These are phyloP conservation scores for Zoanthus sansibaricus DNA, from an alignment of 92 coral and sea anemone species.

Conservation along the genomic window DNA sequence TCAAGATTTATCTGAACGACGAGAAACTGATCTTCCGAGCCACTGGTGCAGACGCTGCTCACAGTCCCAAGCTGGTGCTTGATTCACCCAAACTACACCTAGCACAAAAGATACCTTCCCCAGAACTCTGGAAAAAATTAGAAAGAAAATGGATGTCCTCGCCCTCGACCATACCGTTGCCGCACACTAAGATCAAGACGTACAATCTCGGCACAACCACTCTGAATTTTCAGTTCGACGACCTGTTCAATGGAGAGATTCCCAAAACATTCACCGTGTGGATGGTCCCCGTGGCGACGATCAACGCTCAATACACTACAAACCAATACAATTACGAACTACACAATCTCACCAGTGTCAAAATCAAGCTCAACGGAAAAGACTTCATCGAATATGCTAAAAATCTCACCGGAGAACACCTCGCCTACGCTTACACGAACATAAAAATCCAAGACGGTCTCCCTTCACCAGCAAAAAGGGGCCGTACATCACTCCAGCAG, in stretches of 20 bases:
- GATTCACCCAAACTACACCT: background rate
- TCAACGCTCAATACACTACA: slow-evolving; percentile 6
- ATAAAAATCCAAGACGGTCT: background rate
- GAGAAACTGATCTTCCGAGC: slow-evolving; percentile 16
- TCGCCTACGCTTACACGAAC: slow-evolving; percentile 24
- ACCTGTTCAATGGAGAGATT: slow-evolving; percentile 38
- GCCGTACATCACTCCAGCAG: too few relatives aligned
- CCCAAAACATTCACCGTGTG: slow-evolving; percentile 43
- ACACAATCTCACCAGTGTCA: background rate
- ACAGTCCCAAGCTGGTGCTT: background rate
- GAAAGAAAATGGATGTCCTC: background rate
- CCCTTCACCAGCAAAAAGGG: background rate
- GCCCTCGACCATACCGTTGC: background rate
- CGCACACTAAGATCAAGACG: slow-evolving; percentile 10
- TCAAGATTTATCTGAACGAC: slow-evolving; percentile 38
- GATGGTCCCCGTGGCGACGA: slow-evolving; percentile 12
- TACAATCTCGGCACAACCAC: background rate
- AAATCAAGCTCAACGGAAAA: slow-evolving; percentile 32
- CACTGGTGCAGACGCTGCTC: background rate
- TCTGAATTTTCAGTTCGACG: background rate
- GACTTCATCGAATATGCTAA: slow-evolving; percentile 17
- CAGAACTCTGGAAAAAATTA: background rate
- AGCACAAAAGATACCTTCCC: background rate
- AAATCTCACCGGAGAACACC: slow-evolving; percentile 14
- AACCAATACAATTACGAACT: slow-evolving; percentile 34